Evolutionary conservation across 2,797 vertebrate species (phyloP).

Genomic region (Sebastolobus altivelis): DNA sequence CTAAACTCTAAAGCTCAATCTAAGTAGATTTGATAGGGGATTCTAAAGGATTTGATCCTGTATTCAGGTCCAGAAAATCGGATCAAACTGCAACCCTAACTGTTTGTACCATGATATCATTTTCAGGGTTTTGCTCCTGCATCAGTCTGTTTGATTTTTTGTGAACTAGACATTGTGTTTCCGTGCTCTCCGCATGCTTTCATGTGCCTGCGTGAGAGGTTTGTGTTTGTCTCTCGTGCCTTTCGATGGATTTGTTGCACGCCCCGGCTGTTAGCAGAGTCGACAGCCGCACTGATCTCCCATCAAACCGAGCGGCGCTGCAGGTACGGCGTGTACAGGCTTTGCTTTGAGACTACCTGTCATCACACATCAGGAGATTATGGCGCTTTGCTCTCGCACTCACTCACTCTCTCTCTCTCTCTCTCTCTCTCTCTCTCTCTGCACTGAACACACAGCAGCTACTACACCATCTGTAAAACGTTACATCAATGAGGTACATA

Average conservation of each 20-base stretch:
- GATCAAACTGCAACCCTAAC: conserved; percentile 9
- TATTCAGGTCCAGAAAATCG: conserved; percentile 15
- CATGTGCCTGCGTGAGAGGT: conserved; percentile 60
- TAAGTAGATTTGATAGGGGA: conserved; percentile 14
- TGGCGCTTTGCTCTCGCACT: conserved; percentile 53
- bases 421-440: conserved; percentile 14
- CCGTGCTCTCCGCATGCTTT: conserved; percentile 35
- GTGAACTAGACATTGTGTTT: conserved; percentile 20
- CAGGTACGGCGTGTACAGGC: conserved; percentile 77
- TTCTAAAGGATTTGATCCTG: conserved; percentile 24
- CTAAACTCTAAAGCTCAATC: neutral
- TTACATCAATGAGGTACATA: conserved; percentile 75
- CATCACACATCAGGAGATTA: conserved; percentile 77
- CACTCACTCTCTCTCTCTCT: conserved; percentile 13
- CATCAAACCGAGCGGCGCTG: conserved; percentile 73
- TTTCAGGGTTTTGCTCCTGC: conserved; percentile 26
- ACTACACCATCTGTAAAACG: conserved; percentile 77
- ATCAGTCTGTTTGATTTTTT: conserved; percentile 3
- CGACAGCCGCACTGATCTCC: conserved; percentile 81
- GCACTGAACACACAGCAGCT: conserved; percentile 53
- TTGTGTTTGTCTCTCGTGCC: conserved; percentile 58
- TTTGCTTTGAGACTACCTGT: conserved; percentile 83
- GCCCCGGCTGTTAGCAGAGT: conserved; percentile 71
- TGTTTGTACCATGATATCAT: conserved; percentile 7
- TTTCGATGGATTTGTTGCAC: conserved; percentile 67